phyloP scores from a whole-genome alignment of 2,888 invertebrate species.

The Encarsia formosa region DNA sequence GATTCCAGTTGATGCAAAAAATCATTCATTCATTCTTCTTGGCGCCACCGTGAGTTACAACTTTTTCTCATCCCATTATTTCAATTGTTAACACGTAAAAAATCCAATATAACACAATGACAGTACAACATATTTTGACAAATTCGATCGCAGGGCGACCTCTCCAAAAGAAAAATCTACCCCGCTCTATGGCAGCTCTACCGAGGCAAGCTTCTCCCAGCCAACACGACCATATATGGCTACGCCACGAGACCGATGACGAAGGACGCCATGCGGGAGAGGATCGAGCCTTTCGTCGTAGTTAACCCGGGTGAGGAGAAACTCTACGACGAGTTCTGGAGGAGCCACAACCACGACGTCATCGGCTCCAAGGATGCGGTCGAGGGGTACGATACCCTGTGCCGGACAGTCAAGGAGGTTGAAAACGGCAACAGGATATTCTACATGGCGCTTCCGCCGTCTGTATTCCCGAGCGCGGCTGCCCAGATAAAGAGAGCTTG shows the following conservation, averaged over 20 bases:
- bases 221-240: conserved; percentile 5
- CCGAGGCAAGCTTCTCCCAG: conserved; percentile 1
- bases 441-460: conserved; percentile 17
- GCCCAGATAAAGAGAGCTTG: conserved; percentile 8
- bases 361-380: background rate
- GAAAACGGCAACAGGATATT: conserved; percentile 13
- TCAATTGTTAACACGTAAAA: too few species aligned
- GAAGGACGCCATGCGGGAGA: background rate
- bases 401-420: background rate
- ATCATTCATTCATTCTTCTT: too few species aligned
- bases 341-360: conserved; percentile 4
- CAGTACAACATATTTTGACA: too few species aligned
- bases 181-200: conserved; percentile 19
- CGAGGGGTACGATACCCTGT: conserved; percentile 14
- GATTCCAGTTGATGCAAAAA: too few species aligned
- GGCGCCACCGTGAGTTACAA: too few species aligned
- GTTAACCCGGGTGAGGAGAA: background rate
- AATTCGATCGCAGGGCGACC: conserved; percentile 20
- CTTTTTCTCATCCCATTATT: too few species aligned
- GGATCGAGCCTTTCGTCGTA: background rate
- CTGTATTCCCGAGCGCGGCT: conserved; percentile 1
- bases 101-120: too few species aligned
- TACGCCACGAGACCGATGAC: background rate
- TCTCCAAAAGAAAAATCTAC: conserved; percentile 15
- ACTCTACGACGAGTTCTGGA: conserved; percentile 19